Percentiles rank a stretch among this genome's conserved stretches.
Conservation (phyloP, 1,140 invertebrate species). For the Hestina assimilis region DNA sequence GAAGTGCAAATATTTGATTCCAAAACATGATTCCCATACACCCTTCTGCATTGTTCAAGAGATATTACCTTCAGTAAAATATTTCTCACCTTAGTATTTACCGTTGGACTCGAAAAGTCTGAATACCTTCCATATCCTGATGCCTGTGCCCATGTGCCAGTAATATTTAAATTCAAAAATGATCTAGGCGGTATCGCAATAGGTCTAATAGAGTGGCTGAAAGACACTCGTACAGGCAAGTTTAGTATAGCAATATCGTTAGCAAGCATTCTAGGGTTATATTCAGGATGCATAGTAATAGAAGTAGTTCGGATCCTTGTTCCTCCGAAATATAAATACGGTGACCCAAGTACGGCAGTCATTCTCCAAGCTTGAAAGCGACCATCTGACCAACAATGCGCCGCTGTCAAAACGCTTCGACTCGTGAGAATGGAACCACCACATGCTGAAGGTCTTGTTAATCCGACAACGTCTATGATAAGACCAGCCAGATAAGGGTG, state of each 20-base stretch:
- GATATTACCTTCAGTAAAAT: conserved; percentile 44
- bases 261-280: conserved; percentile 41
- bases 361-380: conserved; percentile 43
- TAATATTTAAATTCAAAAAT: conserved; percentile 31
- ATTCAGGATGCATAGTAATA: conserved; percentile 40
- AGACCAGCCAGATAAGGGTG: conserved; percentile 55
- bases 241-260: conserved; percentile 57
- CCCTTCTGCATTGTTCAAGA: conserved; percentile 30
- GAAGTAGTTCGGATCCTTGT: conserved; percentile 30
- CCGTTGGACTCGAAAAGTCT: conserved; percentile 39
- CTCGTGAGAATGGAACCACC: conserved; percentile 46
- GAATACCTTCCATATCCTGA: conserved; percentile 53
- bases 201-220: conserved; percentile 33
- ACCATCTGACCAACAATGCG: conserved; percentile 61
- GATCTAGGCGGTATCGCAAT: conserved; percentile 35
- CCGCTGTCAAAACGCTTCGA: conserved; percentile 49
- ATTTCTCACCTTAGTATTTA: conserved; percentile 41
- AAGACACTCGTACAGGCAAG: conserved; percentile 32
- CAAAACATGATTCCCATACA: conserved; percentile 37
- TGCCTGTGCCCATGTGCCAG: conserved; percentile 33
- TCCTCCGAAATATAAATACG: conserved; percentile 49
- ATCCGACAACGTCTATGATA: conserved; percentile 46
- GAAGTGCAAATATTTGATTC: conserved; percentile 55
- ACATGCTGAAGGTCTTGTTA: conserved; percentile 37
- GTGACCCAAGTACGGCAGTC: conserved; percentile 47